phyloP scores from a whole-genome alignment of 2,113 vertebrate species.

The Atractosteus spatula region DNA sequence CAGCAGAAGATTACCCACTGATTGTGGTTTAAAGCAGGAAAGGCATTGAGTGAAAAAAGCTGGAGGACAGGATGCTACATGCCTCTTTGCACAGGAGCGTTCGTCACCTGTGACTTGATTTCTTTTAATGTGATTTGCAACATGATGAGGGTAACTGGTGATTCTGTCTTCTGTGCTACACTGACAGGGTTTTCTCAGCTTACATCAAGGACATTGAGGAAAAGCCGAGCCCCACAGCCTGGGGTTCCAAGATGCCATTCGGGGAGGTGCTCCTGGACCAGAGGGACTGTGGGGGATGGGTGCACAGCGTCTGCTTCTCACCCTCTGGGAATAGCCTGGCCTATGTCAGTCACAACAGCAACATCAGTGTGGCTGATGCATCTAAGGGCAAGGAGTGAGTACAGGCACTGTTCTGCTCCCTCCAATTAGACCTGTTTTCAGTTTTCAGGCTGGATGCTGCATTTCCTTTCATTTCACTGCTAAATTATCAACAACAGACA shows the following conservation, averaged over 20 bases:
- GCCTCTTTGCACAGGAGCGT: no score
- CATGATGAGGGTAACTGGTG: no score
- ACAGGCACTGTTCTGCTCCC: not conserved
- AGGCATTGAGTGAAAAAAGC: no score
- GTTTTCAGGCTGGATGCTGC: no score
- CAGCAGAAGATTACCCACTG: no score
- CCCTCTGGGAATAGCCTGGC: conserved; percentile 66
- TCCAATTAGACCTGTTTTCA: not conserved
- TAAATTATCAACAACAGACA: not conserved
- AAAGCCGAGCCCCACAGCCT: conserved; percentile 69
- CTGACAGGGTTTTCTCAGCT: conserved; percentile 63
- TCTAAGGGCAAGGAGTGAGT: conserved; percentile 66
- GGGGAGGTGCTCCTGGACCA: conserved; percentile 69
- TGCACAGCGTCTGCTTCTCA: conserved; percentile 72
- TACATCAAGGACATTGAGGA: conserved; percentile 80
- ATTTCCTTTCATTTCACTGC: not conserved
- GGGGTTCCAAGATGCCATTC: conserved; percentile 77
- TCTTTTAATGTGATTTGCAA: no score
- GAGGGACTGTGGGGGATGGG: conserved; percentile 73
- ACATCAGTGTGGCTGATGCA: conserved; percentile 62
- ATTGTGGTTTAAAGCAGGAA: no score
- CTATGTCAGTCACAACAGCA: conserved; percentile 73
- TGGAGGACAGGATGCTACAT: no score
- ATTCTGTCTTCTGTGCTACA: no score
- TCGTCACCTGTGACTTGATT: no score